Conservation (phyloP, 2,797 vertebrate genomes). For the Cuniculus paca region DNA sequence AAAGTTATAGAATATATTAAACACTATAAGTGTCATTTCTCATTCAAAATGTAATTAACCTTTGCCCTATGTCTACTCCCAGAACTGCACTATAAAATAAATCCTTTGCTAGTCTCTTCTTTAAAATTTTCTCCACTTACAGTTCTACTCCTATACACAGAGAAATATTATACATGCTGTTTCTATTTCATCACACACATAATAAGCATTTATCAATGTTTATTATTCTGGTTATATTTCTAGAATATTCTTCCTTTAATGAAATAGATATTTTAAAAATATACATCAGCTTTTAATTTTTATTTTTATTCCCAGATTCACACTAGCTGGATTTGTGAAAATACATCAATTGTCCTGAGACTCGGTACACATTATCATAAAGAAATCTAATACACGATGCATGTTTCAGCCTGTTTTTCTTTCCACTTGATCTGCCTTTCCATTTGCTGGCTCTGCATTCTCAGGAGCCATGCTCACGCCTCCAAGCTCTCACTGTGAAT, state of each 20-base stretch:
- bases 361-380: background rate
- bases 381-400: background rate
- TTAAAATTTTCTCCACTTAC: background rate
- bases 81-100: background rate
- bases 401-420: background rate
- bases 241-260: background rate
- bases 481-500: background rate
- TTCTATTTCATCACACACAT: background rate
- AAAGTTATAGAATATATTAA: background rate
- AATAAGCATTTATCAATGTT: background rate
- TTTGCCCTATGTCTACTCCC: background rate
- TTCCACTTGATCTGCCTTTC: background rate
- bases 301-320: background rate
- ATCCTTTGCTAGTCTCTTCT: background rate
- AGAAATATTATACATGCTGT: background rate
- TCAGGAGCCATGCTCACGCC: background rate
- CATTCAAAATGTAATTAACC: background rate
- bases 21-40: background rate
- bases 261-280: conserved; percentile 10
- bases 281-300: background rate
- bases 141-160: background rate
- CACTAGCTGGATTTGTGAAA: background rate
- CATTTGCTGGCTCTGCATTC: conserved; percentile 10
- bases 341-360: background rate
- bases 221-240: background rate